Percentiles rank a stretch among this genome's conserved stretches.
Conservation (phyloP, 2,113 vertebrate genomes). For the Fulmarus glacialis region DNA sequence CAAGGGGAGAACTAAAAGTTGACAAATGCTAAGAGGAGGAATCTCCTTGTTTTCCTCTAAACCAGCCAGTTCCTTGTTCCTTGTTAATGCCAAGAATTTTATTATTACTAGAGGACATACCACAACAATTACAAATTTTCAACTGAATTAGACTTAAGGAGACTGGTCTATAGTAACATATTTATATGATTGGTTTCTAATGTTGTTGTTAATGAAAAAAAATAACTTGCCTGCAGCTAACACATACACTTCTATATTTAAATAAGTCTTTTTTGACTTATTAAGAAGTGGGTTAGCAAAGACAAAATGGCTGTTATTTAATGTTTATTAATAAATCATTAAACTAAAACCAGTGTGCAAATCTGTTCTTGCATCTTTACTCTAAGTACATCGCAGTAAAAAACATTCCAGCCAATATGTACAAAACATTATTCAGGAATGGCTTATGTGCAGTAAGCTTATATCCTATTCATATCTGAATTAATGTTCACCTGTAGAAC, state of each 20-base stretch:
- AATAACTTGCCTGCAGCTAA: conserved; percentile 18
- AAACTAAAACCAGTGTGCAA: background rate
- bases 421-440: background rate
- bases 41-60: background rate
- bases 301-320: background rate
- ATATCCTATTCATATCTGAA: background rate
- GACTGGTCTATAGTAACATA: background rate
- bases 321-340: background rate
- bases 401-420: background rate
- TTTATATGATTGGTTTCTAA: conserved; percentile 14
- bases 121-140: background rate
- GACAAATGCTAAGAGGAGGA: background rate
- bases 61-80: background rate
- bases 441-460: background rate
- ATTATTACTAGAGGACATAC: background rate
- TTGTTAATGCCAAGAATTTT: background rate
- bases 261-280: background rate
- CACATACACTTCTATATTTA: background rate
- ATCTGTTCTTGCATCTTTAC: background rate
- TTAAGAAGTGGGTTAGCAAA: background rate
- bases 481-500: background rate
- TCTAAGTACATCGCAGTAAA: accelerated
- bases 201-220: conserved; percentile 24
- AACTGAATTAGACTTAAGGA: background rate
- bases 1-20: background rate